Evolutionary conservation across 2,113 vertebrate genomes (phyloP).

Genomic region (Phodopus roborovskii): DNA sequence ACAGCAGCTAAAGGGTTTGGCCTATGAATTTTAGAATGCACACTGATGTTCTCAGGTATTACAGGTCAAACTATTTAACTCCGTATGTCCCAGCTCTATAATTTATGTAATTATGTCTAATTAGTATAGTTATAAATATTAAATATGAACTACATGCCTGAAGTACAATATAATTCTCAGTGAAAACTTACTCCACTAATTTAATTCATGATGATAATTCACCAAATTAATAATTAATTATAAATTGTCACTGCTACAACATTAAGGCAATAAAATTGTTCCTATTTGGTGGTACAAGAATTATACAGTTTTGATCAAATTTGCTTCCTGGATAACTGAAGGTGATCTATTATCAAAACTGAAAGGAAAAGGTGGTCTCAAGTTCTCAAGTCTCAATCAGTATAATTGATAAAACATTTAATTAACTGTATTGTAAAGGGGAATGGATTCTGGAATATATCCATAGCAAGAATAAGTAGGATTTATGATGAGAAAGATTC

Average conservation of each 20-base stretch:
- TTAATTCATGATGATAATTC: neutral
- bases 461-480: neutral
- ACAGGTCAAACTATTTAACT: neutral
- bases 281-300: constrained; percentile 30
- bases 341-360: neutral
- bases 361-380: neutral
- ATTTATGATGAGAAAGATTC: neutral
- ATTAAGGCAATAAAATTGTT: constrained; percentile 2
- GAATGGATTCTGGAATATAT: neutral
- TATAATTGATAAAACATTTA: neutral
- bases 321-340: constrained; percentile 26
- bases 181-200: neutral
- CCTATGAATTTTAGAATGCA: neutral
- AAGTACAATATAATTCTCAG: constrained; percentile 3
- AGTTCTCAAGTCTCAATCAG: neutral
- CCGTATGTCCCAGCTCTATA: neutral
- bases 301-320: constrained; percentile 5
- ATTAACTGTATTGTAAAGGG: neutral
- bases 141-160: neutral
- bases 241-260: neutral
- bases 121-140: neutral
- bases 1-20: neutral
- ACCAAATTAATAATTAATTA: neutral
- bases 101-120: neutral
- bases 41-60: neutral